A percentile compares a stretch with the other conserved stretches of the same genome.
phyloP scores from a whole-genome alignment of 2,113 vertebrate species.

The Sturnus vulgaris region DNA sequence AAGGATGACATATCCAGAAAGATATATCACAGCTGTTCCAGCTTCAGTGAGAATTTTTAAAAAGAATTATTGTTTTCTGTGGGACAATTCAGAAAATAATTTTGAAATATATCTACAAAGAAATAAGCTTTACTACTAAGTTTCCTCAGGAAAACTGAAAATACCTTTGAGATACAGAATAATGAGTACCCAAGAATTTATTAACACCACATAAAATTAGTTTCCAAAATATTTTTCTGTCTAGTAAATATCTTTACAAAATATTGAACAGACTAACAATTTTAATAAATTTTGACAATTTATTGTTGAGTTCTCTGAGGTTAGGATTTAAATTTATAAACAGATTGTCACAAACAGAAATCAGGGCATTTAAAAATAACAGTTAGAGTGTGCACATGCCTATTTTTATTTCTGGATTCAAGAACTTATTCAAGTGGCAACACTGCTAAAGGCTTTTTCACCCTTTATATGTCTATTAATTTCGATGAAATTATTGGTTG shows the following conservation, averaged over 20 bases:
- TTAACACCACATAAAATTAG: neutral
- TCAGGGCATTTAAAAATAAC: neutral
- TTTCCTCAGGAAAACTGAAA: neutral
- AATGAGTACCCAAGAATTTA: neutral
- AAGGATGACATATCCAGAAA: neutral
- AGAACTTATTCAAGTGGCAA: neutral
- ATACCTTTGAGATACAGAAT: neutral
- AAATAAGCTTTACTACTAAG: neutral
- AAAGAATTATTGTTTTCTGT: neutral
- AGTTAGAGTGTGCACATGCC: neutral
- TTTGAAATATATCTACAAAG: neutral
- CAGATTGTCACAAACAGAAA: neutral
- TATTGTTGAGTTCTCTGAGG: neutral
- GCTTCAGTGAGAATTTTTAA: neutral
- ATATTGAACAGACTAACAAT: neutral
- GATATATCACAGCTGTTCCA: neutral
- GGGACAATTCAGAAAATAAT: neutral
- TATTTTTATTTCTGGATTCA: neutral
- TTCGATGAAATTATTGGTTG: neutral
- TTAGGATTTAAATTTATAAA: neutral
- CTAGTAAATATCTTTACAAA: neutral
- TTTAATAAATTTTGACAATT: neutral
- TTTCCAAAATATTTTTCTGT: neutral
- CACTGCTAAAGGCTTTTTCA: neutral
- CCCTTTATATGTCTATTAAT: neutral